phyloP scores from a whole-genome alignment of 2,113 vertebrate genomes.

The Strix aluco region DNA sequence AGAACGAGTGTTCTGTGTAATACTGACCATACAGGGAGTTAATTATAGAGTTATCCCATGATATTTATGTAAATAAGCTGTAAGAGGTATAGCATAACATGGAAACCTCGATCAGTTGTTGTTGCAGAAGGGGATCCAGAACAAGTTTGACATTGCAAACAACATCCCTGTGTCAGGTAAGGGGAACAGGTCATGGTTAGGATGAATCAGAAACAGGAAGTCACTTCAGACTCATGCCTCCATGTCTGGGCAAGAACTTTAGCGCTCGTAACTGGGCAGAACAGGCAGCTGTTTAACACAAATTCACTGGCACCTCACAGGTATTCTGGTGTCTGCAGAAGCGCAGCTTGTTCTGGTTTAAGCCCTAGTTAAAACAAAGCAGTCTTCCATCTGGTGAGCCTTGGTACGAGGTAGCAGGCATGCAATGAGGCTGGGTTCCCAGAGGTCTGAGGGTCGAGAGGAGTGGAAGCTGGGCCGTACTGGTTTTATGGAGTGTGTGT shows the following conservation, averaged over 20 bases:
- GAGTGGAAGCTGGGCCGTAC: rapidly evolving
- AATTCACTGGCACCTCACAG: background rate
- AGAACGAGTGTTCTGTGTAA: background rate
- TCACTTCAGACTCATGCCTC: background rate
- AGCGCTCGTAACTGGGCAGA: background rate
- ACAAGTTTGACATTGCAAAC: constrained; percentile 74
- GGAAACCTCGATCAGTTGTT: constrained; percentile 82
- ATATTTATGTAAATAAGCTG: background rate
- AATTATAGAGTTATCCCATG: background rate
- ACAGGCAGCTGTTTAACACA: background rate
- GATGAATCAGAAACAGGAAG: background rate
- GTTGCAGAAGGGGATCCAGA: constrained; percentile 81
- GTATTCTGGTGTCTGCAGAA: background rate
- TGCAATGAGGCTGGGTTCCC: background rate
- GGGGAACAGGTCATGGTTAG: background rate
- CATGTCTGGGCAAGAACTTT: background rate
- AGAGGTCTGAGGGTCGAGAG: background rate
- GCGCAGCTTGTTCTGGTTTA: background rate
- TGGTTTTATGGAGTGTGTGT: background rate
- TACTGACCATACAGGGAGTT: background rate
- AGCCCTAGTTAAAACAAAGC: background rate
- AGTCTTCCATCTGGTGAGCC: background rate
- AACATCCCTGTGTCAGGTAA: constrained; percentile 65
- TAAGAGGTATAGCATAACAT: constrained; percentile 19
- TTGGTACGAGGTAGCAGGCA: rapidly evolving